Base-by-base conservation (phyloP, 2,888 invertebrate genomes). In the Nasonia oneida region DNA sequence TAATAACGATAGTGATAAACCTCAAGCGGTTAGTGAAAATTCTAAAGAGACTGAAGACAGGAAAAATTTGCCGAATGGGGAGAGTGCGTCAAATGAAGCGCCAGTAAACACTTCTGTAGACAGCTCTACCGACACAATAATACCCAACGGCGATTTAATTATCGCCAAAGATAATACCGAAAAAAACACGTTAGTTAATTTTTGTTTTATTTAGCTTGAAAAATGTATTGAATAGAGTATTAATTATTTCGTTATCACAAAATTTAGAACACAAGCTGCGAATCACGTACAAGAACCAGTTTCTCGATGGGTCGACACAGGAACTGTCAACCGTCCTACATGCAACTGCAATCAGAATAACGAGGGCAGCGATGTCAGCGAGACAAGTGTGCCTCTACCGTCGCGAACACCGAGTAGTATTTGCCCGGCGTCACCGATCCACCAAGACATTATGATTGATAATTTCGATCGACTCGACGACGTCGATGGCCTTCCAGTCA, bases 401-500 rank as follows among this genome's bases (percentile, higher is more conserved):
- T 95, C 95, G 10, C 93, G 94, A 89, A 95, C 95, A 23, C 95
- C 95, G 8, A 95, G 95, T 88, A 95, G 95, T 84, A 94, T 94
- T 86, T 94, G 94, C 90, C 95, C 95, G 37, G 94, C 95, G 76
- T 96, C 96, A 73, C 96, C 96, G 6, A 94, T 89, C 88, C 94
- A 91, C 85, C 92, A 94, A 83, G 92, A 93, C 80, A 88, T 90
- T 50, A 84, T 91, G 73, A 82, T 91, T 42, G 93, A 93, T 81
- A 91, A 91, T 89, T 90, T 91, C 74, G 92, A 93, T 87, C 91
- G 93, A 87, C 91, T 95, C 81, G 96, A 96, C 91, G 95, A 96
- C 88, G 95, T 96, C 71, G 97, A 97, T 93, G 97, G 97, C 73
- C 94, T 97, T 91, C 95, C 96, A 87, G 95, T 96, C 70, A 94